Evolutionary conservation across 2,113 vertebrate species (phyloP).

Genomic region (Corythornis cristatus): DNA sequence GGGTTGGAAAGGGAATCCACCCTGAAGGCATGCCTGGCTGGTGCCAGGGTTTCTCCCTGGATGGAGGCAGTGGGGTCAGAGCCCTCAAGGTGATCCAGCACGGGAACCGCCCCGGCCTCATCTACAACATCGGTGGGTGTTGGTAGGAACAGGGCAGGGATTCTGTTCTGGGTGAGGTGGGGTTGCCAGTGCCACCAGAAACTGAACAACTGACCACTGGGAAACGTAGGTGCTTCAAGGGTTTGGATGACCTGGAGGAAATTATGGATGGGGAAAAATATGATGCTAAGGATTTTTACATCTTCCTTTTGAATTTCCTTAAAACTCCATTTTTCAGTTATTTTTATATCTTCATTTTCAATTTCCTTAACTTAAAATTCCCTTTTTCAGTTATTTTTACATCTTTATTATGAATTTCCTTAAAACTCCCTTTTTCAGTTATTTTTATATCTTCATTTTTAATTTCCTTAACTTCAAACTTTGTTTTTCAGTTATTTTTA

Average conservation of each 20-base stretch:
- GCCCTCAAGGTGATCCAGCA: constrained; percentile 96
- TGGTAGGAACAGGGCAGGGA: neutral
- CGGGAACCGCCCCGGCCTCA: constrained; percentile 93
- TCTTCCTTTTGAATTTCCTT: too few relatives aligned
- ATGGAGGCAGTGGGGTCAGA: constrained; percentile 93
- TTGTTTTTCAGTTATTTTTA: neutral
- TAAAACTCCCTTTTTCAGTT: too few relatives aligned
- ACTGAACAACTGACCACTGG: neutral
- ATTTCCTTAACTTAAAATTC: too few relatives aligned
- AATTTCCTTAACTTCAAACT: neutral
- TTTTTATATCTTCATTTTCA: too few relatives aligned
- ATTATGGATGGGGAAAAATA: neutral
- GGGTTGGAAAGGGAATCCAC: constrained; percentile 94
- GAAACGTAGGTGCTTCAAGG: neutral
- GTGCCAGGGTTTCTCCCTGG: constrained; percentile 97
- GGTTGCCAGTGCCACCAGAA: neutral
- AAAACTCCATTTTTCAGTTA: too few relatives aligned
- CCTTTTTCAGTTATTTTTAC: too few relatives aligned
- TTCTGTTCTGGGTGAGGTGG: too few relatives aligned
- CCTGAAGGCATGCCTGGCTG: constrained; percentile 94
- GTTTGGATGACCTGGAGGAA: neutral
- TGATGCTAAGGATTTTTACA: neutral
- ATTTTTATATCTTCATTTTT: neutral
- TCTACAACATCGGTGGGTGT: constrained; percentile 94
- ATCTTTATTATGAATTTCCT: too few relatives aligned